phyloP scores from a whole-genome alignment of 2,113 vertebrate genomes.

The Anser cygnoides region DNA sequence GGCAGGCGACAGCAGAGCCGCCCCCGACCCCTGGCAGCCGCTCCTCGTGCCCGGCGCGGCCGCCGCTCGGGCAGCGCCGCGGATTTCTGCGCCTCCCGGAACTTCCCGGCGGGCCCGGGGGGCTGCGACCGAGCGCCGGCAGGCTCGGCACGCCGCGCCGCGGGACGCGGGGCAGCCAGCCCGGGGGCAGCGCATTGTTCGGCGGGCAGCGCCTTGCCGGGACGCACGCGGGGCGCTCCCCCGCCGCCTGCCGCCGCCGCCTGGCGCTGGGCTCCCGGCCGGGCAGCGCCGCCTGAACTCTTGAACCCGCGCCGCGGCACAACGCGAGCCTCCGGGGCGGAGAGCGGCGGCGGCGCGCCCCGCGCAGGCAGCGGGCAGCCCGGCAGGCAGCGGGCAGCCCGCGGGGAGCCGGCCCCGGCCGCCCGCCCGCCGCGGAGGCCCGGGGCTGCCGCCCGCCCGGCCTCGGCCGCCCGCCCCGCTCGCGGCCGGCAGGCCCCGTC shows the following conservation, averaged over 20 bases:
- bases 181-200: no score
- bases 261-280: no score
- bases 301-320: constrained; percentile 40
- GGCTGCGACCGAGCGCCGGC: background rate
- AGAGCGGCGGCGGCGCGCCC: background rate
- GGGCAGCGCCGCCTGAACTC: constrained; percentile 60
- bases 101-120: background rate
- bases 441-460: no score
- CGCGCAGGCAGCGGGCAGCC: no score
- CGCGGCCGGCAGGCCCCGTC: background rate
- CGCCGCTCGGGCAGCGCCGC: background rate
- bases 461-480: background rate
- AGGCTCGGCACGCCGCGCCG: background rate
- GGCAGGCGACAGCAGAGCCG: background rate
- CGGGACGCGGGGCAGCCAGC: background rate
- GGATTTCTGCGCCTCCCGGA: constrained; percentile 13
- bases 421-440: no score
- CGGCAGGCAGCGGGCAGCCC: no score
- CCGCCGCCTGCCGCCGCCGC: background rate
- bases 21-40: background rate
- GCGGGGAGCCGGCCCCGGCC: no score
- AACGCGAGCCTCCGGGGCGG: background rate
- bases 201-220: no score
- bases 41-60: background rate
- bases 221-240: no score